Conservation (phyloP, 2,888 invertebrate genomes). For the Drepanosiphum platanoidis region DNA sequence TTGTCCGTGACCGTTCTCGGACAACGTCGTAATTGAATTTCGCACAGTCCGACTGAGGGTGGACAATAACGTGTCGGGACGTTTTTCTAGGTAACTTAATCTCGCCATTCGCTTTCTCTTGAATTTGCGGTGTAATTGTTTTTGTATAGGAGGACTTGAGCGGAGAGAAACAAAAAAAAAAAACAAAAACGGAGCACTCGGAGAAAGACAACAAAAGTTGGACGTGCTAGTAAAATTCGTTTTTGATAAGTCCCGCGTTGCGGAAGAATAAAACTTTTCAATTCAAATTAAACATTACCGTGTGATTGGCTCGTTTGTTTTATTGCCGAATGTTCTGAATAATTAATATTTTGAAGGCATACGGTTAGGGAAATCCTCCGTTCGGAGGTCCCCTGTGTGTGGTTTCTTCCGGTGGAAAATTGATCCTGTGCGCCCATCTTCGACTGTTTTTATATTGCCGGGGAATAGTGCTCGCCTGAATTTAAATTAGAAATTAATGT, state of each 20-base stretch:
- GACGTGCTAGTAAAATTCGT: slow-evolving; percentile 1
- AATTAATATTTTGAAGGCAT: slow-evolving; percentile 47
- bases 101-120: slow-evolving; percentile 32
- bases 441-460: slow-evolving; percentile 58
- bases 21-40: slow-evolving; percentile 57
- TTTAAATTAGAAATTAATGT: slow-evolving; percentile 62
- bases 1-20: slow-evolving; percentile 40
- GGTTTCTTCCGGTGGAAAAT: slow-evolving; percentile 51
- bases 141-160: slow-evolving; percentile 22
- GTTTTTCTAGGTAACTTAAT: slow-evolving; percentile 60
- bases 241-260: slow-evolving; percentile 28
- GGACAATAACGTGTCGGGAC: slow-evolving; percentile 56
- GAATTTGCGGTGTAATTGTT: slow-evolving; percentile 54
- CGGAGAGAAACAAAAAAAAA: slow-evolving; percentile 20
- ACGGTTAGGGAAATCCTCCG: slow-evolving; percentile 49
- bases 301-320: slow-evolving; percentile 58
- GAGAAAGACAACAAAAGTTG: slow-evolving; percentile 27
- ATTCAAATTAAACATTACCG: slow-evolving; percentile 47
- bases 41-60: slow-evolving; percentile 16
- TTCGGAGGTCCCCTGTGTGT: slow-evolving; percentile 56
- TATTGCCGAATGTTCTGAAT: slow-evolving; percentile 50
- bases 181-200: not conserved
- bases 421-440: slow-evolving; percentile 51
- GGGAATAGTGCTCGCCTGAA: slow-evolving; percentile 38
- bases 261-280: slow-evolving; percentile 39